A percentile compares a stretch with the other conserved stretches of the same genome.
Evolutionary conservation across 1,140 invertebrate genomes (phyloP).

Genomic region (Bicyclus anynana): DNA sequence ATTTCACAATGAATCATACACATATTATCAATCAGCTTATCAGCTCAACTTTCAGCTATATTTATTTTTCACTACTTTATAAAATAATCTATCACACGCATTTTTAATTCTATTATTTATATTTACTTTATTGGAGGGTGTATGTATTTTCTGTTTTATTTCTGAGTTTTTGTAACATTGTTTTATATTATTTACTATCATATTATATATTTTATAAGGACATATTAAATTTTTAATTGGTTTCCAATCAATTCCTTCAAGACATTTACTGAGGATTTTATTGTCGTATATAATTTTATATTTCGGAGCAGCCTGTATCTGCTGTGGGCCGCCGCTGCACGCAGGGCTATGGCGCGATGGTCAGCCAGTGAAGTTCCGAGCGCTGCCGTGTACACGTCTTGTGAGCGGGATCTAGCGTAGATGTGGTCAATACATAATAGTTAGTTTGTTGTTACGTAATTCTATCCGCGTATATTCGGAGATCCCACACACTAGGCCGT

Average conservation of each 20-base stretch:
- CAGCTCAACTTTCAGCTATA: too few species aligned
- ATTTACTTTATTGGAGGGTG: too few species aligned
- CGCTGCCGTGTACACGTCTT: conserved; percentile 14
- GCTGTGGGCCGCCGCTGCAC: neutral
- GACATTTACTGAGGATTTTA: neutral
- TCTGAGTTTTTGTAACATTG: neutral
- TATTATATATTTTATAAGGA: neutral
- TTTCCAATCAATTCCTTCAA: neutral
- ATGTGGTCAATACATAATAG: conserved; percentile 23
- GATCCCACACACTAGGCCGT: conserved; percentile 19
- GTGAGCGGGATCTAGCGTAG: conserved; percentile 7
- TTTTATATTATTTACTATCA: neutral
- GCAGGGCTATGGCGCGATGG: conserved; percentile 6
- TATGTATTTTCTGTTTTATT: too few species aligned
- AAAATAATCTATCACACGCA: too few species aligned
- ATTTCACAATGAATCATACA: too few species aligned
- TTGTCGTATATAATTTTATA: neutral
- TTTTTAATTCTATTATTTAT: too few species aligned
- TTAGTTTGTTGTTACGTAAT: conserved; percentile 1
- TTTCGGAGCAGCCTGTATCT: conserved; percentile 7
- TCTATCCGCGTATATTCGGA: conserved; percentile 17
- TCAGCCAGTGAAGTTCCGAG: conserved; percentile 18
- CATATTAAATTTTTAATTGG: neutral
- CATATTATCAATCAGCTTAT: too few species aligned
- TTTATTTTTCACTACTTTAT: too few species aligned